These are phyloP conservation scores for Agonopterix arenella DNA, from an alignment of 2,888 invertebrate genomes.

Conservation along the genomic window DNA sequence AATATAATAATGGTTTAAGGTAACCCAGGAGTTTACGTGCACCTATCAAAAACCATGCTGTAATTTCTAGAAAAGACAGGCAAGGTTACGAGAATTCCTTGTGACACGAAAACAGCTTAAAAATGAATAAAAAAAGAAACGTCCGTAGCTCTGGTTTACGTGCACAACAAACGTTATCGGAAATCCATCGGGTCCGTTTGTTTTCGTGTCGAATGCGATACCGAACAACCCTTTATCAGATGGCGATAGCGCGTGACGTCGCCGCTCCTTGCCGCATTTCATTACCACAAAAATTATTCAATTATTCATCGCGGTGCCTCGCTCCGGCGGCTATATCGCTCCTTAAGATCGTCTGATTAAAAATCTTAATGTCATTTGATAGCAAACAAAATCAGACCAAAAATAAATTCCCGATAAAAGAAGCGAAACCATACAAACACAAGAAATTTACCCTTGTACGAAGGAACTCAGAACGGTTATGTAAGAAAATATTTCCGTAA, in stretches of 20 bases:
- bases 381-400: slow-evolving; percentile 2
- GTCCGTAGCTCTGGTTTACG: slow-evolving; percentile 42
- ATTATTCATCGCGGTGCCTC: slow-evolving; percentile 35
- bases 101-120: too few species aligned
- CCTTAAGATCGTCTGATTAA: slow-evolving; percentile 9
- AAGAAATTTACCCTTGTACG: too few species aligned
- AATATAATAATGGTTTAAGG: too few species aligned
- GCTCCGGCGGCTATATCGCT: slow-evolving; percentile 2
- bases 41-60: too few species aligned
- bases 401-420: slow-evolving; percentile 4
- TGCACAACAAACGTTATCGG: slow-evolving; percentile 60
- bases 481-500: too few species aligned
- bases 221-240: slow-evolving; percentile 69
- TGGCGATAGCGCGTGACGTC: slow-evolving; percentile 56
- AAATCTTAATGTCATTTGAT: slow-evolving; percentile 2
- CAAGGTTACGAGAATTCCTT: slow-evolving; percentile 5
- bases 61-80: slow-evolving; percentile 7
- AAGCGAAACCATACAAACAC: too few species aligned
- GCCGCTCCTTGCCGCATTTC: slow-evolving; percentile 37
- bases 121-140: slow-evolving; percentile 14
- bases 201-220: slow-evolving; percentile 49
- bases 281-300: slow-evolving; percentile 39
- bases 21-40: too few species aligned
- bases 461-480: too few species aligned
- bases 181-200: slow-evolving; percentile 48